These are phyloP conservation scores for Anthonomus grandis DNA, from an alignment of 1,140 invertebrate species.

Conservation along the genomic window DNA sequence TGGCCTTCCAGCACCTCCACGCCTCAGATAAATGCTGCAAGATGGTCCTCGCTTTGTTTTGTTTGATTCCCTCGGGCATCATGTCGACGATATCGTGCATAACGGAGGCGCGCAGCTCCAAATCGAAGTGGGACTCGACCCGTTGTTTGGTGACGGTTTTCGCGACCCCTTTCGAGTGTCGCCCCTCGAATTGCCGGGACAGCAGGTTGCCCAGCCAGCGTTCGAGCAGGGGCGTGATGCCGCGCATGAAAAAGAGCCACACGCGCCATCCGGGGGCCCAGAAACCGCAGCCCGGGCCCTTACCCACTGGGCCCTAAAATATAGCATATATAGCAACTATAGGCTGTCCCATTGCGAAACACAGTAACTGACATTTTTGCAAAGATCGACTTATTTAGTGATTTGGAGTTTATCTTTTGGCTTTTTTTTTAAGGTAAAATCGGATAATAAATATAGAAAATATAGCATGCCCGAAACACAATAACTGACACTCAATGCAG, in stretches of 20 bases:
- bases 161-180: slow-evolving; percentile 96
- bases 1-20: slow-evolving; percentile 99
- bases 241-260: slow-evolving; percentile 99
- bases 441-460: no score
- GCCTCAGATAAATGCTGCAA: slow-evolving; percentile 98
- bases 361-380: background rate
- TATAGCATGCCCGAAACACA: no score
- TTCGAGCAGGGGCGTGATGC: slow-evolving; percentile 96
- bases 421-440: background rate
- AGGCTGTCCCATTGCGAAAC: background rate
- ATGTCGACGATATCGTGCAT: slow-evolving; percentile 99
- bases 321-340: background rate
- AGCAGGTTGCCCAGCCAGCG: slow-evolving; percentile 97
- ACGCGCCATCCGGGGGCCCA: slow-evolving; percentile 99
- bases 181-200: slow-evolving; percentile 97
- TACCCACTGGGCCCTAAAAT: slow-evolving; percentile 88
- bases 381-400: background rate
- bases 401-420: background rate
- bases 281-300: slow-evolving; percentile 98
- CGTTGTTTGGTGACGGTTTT: slow-evolving; percentile 99
- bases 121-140: slow-evolving; percentile 98
- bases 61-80: slow-evolving; percentile 99
- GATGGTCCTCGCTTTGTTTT: slow-evolving; percentile 98
- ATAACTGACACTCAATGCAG: no score
- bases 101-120: slow-evolving; percentile 94